Percentiles rank a stretch among this genome's conserved stretches.
These are phyloP conservation scores for Lepidothrix coronata DNA, from an alignment of 2,113 vertebrate genomes.

Conservation along the genomic window DNA sequence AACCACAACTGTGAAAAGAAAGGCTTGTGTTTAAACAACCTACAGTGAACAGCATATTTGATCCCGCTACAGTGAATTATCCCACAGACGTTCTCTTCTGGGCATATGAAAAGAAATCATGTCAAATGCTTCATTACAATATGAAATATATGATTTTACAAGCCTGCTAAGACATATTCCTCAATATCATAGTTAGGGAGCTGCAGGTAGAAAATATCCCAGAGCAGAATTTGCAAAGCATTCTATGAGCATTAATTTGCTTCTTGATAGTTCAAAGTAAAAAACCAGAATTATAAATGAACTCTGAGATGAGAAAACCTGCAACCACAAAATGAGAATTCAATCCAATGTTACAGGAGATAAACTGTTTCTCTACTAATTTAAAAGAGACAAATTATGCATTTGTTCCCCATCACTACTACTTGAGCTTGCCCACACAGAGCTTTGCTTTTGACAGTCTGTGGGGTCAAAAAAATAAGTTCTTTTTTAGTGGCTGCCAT, in stretches of 20 bases:
- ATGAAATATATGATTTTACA: neutral
- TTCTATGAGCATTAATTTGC: neutral
- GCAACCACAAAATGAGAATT: neutral
- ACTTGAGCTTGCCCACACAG: neutral
- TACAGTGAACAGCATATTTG: neutral
- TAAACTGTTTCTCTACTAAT: neutral
- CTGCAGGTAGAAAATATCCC: neutral
- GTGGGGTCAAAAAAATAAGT: neutral
- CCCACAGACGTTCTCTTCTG: neutral
- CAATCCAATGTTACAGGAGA: neutral
- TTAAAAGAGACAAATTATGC: neutral
- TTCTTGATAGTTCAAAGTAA: conserved; percentile 25
- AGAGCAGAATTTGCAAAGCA: neutral
- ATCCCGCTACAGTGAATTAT: neutral
- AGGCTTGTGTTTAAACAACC: neutral
- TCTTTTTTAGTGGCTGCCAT: neutral
- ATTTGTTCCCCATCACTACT: neutral
- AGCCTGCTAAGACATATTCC: neutral
- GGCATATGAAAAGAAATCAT: neutral
- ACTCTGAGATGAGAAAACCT: neutral
- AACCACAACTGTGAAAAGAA: neutral
- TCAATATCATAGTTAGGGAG: neutral
- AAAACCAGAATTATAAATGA: neutral
- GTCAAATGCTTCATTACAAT: neutral
- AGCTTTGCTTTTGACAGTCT: neutral